phyloP scores from a whole-genome alignment of 2,113 vertebrate genomes.

The Tringa solitaria region DNA sequence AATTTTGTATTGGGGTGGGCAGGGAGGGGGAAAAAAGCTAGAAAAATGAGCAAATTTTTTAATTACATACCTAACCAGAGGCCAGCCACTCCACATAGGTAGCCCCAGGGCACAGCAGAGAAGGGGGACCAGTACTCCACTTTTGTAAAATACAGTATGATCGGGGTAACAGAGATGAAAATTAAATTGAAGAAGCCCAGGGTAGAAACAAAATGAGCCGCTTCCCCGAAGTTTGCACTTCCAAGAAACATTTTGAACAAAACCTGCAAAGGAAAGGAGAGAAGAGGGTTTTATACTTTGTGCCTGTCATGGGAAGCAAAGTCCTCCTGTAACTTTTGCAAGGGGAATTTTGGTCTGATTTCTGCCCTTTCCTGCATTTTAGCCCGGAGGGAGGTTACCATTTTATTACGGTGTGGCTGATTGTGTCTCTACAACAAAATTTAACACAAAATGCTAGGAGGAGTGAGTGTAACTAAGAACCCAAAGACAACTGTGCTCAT shows the following conservation, averaged over 20 bases:
- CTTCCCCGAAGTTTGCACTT: slow-evolving; percentile 94
- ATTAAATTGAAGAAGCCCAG: slow-evolving; percentile 97
- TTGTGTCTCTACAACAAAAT: neutral
- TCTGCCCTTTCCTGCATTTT: neutral
- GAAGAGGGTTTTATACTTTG: neutral
- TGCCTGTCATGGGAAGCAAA: neutral
- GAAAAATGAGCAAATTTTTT: neutral
- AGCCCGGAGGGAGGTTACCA: neutral
- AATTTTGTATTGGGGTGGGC: neutral
- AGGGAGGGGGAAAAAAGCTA: neutral
- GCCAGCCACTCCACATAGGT: slow-evolving; percentile 93
- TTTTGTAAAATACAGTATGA: slow-evolving; percentile 94
- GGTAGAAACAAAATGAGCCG: slow-evolving; percentile 94
- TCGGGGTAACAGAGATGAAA: slow-evolving; percentile 93
- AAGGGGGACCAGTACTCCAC: slow-evolving; percentile 96
- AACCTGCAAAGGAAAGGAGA: slow-evolving; percentile 76
- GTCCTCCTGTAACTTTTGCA: neutral
- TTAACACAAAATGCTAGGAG: neutral
- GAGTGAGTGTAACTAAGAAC: neutral
- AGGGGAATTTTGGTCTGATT: neutral
- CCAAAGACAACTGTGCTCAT: neutral
- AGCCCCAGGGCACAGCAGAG: slow-evolving; percentile 94
- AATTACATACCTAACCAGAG: slow-evolving; percentile 90
- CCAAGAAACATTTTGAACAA: slow-evolving; percentile 99
- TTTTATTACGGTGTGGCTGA: fast-evolving